phyloP scores from a whole-genome alignment of 1,140 invertebrate species.

The Sitobion miscanthi region DNA sequence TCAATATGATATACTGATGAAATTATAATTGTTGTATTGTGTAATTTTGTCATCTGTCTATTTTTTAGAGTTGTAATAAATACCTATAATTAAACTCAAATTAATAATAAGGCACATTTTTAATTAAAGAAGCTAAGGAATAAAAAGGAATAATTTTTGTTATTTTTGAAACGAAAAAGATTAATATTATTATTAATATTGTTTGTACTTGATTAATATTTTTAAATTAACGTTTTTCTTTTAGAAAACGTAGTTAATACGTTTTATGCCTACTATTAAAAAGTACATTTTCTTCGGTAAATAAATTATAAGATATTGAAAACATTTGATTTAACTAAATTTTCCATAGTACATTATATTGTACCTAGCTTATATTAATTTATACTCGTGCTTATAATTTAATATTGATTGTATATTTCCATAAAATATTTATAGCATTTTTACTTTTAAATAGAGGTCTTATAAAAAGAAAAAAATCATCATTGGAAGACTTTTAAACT shows the following conservation, averaged over 20 bases:
- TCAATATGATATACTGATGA: not conserved
- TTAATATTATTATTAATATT: not conserved
- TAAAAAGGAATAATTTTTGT: not conserved
- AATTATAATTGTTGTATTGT: not conserved
- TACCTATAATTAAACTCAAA: not conserved
- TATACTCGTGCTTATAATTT: not conserved
- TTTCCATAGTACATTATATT: not conserved
- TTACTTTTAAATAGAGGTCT: not conserved
- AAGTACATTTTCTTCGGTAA: not conserved
- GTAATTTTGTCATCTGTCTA: not conserved
- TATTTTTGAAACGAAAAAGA: not conserved
- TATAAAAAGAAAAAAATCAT: not conserved
- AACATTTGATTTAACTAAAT: not conserved
- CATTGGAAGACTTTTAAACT: not conserved
- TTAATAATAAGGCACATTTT: no score
- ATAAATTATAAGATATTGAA: no score
- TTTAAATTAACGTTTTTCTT: not conserved
- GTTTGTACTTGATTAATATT: not conserved
- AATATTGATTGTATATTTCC: not conserved
- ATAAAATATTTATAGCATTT: not conserved
- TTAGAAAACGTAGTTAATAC: not conserved
- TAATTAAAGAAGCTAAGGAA: not conserved
- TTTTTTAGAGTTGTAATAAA: not conserved
- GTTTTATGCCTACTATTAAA: not conserved
- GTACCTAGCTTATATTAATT: not conserved